phyloP scores from a whole-genome alignment of 2,888 invertebrate species.

The Eustalomyia histrio region DNA sequence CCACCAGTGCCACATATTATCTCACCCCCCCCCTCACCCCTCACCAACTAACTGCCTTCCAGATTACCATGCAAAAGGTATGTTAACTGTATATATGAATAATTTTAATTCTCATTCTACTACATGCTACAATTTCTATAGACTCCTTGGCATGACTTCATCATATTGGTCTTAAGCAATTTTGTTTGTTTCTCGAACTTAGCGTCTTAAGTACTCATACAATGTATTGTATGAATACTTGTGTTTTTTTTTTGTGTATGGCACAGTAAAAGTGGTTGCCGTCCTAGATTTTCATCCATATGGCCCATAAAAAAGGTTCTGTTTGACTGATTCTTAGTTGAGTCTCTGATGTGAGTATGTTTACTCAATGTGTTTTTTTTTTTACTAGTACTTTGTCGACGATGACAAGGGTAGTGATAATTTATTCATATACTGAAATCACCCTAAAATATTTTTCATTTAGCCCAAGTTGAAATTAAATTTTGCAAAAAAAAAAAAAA shows the following conservation, averaged over 20 bases:
- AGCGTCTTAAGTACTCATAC: conserved; percentile 37
- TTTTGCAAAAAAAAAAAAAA: conserved; percentile 33
- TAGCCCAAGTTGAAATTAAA: conserved; percentile 51
- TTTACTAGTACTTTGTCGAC: conserved; percentile 5
- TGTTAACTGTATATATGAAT: conserved; percentile 11
- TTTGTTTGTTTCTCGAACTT: conserved; percentile 22
- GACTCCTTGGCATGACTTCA: conserved; percentile 42
- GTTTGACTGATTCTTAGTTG: conserved; percentile 33
- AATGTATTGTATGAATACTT: conserved; percentile 21
- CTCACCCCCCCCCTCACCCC: conserved; percentile 11
- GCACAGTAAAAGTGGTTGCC: conserved; percentile 45
- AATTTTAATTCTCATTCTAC: conserved; percentile 40
- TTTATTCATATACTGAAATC: conserved; percentile 56
- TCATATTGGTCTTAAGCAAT: conserved; percentile 39
- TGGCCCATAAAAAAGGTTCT: conserved; percentile 52
- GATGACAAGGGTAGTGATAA: conserved; percentile 50
- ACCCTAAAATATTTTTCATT: conserved; percentile 45
- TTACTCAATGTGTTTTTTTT: conserved; percentile 27
- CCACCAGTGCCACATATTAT: conserved; percentile 24
- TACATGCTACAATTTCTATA: conserved; percentile 8
- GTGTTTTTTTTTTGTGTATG: conserved; percentile 17
- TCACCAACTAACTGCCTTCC: no score
- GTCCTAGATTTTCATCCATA: conserved; percentile 56
- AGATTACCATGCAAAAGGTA: conserved; percentile 3
- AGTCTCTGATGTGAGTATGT: conserved; percentile 9